Conservation (phyloP, 2,797 vertebrate genomes). For the Myotis planiceps region DNA sequence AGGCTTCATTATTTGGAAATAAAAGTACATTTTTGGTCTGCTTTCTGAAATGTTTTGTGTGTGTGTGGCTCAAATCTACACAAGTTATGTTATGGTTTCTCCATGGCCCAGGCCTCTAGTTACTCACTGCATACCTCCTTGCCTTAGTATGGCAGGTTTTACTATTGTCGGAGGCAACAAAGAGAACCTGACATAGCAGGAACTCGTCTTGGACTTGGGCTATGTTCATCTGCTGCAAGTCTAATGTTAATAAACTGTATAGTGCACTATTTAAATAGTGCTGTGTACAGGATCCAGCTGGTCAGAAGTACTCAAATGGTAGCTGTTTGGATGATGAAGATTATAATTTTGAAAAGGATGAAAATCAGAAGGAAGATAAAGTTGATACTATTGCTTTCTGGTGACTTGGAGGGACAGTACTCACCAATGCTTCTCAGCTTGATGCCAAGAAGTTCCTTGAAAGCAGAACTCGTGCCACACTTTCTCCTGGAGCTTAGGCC, state of each 20-base stretch:
- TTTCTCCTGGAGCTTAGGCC: neutral
- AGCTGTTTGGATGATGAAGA: neutral
- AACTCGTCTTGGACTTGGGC: neutral
- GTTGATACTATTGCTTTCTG: neutral
- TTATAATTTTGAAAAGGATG: neutral
- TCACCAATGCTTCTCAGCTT: neutral
- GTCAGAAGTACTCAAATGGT: neutral
- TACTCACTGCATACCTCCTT: neutral
- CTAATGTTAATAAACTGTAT: neutral
- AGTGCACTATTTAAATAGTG: neutral
- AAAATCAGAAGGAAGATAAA: neutral
- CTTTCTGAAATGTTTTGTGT: neutral
- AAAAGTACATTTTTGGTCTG: neutral
- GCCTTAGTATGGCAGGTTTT: neutral
- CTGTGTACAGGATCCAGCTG: neutral
- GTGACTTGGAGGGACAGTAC: neutral
- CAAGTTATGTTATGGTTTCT: neutral
- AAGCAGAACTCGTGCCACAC: neutral
- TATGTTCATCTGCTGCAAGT: neutral
- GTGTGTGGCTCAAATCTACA: neutral
- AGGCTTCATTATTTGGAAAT: slow-evolving; percentile 23
- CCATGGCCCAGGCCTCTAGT: neutral
- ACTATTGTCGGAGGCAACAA: neutral
- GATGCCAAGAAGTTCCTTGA: neutral
- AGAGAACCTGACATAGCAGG: neutral